Evolutionary conservation across 2,888 invertebrate genomes (phyloP).

Genomic region (Trissolcus japonicus): DNA sequence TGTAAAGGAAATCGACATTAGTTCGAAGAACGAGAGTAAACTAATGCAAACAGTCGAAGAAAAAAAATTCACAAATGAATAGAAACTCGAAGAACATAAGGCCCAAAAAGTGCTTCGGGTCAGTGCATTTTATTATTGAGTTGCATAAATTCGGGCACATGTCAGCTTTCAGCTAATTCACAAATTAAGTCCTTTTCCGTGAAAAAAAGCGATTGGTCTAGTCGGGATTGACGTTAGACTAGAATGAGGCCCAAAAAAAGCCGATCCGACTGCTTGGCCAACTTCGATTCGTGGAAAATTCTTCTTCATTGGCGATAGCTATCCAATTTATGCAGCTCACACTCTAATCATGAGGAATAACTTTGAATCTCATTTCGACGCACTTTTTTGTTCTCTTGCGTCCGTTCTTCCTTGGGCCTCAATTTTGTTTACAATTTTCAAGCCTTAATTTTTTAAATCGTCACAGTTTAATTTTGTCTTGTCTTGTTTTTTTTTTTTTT

Average conservation of each 20-base stretch:
- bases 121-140: conserved; percentile 2
- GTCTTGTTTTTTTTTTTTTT: no score
- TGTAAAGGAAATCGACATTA: not conserved
- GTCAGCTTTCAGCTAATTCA: conserved; percentile 1
- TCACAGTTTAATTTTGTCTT: no score
- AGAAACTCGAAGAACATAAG: no score
- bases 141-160: not conserved
- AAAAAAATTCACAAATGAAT: no score
- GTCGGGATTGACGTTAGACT: not conserved
- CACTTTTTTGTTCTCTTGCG: no score
- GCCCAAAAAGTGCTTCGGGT: not conserved
- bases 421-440: no score
- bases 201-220: not conserved
- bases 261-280: not conserved
- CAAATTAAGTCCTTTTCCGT: not conserved
- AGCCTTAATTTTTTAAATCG: no score
- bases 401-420: no score
- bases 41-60: no score
- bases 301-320: not conserved
- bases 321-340: no score
- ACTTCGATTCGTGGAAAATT: conserved; percentile 6
- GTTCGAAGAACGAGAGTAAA: not conserved
- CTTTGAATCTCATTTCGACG: no score
- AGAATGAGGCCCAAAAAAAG: not conserved
- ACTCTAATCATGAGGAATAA: no score